Evolutionary conservation across 2,888 invertebrate genomes (phyloP).

Genomic region (Orchesella flavescens): DNA sequence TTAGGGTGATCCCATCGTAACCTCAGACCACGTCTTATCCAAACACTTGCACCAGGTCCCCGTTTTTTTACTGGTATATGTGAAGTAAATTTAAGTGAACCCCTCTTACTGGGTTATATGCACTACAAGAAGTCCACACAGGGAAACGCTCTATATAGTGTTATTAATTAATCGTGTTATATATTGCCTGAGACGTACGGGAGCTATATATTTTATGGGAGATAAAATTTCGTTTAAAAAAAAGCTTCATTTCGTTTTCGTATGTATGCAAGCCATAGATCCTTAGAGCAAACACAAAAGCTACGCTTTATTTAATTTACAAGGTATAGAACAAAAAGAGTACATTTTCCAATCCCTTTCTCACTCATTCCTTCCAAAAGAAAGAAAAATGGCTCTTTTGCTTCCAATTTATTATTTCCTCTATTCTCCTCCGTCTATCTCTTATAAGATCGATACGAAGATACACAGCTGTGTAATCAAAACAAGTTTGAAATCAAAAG

Average conservation of each 20-base stretch:
- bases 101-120: too few species aligned
- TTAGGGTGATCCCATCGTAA: too few species aligned
- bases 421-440: not conserved
- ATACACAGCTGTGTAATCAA: slow-evolving; percentile 57
- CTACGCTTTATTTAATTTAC: slow-evolving; percentile 53
- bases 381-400: not conserved
- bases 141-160: slow-evolving; percentile 15
- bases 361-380: not conserved
- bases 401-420: too few species aligned
- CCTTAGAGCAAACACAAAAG: slow-evolving; percentile 44
- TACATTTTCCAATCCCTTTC: not conserved
- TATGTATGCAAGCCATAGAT: slow-evolving; percentile 18
- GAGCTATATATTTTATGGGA: slow-evolving; percentile 6
- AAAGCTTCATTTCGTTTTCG: slow-evolving; percentile 5
- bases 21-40: too few species aligned
- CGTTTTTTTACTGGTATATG: too few species aligned
- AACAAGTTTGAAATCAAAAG: slow-evolving; percentile 53
- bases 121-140: too few species aligned
- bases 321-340: slow-evolving; percentile 38
- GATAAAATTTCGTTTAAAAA: too few species aligned
- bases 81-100: too few species aligned
- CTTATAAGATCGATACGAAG: slow-evolving; percentile 20
- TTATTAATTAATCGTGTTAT: slow-evolving; percentile 57
- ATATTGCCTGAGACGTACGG: slow-evolving; percentile 24
- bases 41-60: too few species aligned